Base-by-base conservation (phyloP, 2,113 vertebrate species). In the Micromys minutus region DNA sequence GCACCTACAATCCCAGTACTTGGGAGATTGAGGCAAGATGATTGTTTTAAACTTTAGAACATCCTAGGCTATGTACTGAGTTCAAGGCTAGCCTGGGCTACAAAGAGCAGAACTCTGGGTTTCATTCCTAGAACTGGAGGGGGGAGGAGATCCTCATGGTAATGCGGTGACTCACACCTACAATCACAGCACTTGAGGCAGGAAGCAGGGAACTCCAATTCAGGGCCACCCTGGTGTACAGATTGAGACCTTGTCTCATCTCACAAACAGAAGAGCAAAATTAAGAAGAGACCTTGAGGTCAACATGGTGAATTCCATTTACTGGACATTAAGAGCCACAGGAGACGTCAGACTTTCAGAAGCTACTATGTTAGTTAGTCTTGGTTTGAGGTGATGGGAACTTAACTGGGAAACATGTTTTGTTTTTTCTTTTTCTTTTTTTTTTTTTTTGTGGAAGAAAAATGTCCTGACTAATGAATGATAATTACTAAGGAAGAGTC, bases 381-480 rank as follows among this genome's bases (percentile, higher is more conserved):
- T 87, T 22, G n/a, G 63, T 85, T 31, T 55, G 17, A 85, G 24
- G 74, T 83, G 42, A 75, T 12, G 36, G 24, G n/a, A 89, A 91
- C 26, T 79, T 89, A 86, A 77, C 26, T 59, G 61, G 42, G 34
- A 61, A 74, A 74, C n/a, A 72, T 39, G 34, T 7, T 7, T 71
- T 69, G 34, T 71, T 8, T 61, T 5, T 61, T 59, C 9, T 63
- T 24, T 63, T 84, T 71, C 10, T 52, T 9, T 52, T 9, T 52
- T 9, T 52, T 9, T 52, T 1, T 52, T 9, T 52, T 3, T 91
- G 21, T 55, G 69, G 7, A 92, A 93, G 89, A 63, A 63, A 15
- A 52, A 92, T 59, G 39, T 89, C 55, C 76, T 80, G 22, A 72
- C 85, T 94, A 65, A 94, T 61, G 77, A 72, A 87, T 90, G 47